Evolutionary conservation across 2,797 vertebrate genomes (phyloP), one percentile per base, ranked within the genome.

Genomic region (Nannoperca obscura): DNA sequence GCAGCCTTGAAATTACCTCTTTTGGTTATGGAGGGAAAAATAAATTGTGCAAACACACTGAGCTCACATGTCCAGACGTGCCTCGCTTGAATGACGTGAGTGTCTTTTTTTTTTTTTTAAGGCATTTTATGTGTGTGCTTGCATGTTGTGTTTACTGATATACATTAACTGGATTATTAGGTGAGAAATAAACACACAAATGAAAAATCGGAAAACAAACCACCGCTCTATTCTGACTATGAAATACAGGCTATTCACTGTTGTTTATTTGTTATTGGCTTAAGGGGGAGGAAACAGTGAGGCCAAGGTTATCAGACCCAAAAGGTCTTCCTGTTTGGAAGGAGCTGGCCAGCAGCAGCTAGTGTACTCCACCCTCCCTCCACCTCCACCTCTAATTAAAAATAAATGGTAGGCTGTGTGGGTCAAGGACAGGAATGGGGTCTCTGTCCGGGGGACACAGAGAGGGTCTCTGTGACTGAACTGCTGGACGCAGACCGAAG

Each of bases 401-500:
- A 87, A 89, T 95, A 86, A 95, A 95, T 94, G 85, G 83, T 81
- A 85, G 79, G 74, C 86, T 90, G 89, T 93, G 90, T 86, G 81
- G 88, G 89, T 94, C 92, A 92, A 84, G 88, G 87, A 74, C 82
- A 85, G 86, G 73, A 91, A 90, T 82, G 76, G 81, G 75, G 75
- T 88, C 88, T 93, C 81, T 91, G 89, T 90, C 80, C 62, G 1
- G 60, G 72, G 82, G 78, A 86, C 62, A 94, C 85, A 92, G 83
- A 89, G 85, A 38, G 58, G 84, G 71, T 87, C 87, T 93, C 76
- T 92, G 87, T 90, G 81, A 61, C 66, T 46, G 27, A 59, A 76
- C 76, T 32, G 65, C 80, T 72, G 74, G 83, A 72, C 74, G 71
- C 67, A 73, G 59, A 54, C 66, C 0, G 19, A 50, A 22, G 71